These are phyloP conservation scores for Watsonalla binaria DNA, from an alignment of 2,888 invertebrate genomes.

Conservation along the genomic window DNA sequence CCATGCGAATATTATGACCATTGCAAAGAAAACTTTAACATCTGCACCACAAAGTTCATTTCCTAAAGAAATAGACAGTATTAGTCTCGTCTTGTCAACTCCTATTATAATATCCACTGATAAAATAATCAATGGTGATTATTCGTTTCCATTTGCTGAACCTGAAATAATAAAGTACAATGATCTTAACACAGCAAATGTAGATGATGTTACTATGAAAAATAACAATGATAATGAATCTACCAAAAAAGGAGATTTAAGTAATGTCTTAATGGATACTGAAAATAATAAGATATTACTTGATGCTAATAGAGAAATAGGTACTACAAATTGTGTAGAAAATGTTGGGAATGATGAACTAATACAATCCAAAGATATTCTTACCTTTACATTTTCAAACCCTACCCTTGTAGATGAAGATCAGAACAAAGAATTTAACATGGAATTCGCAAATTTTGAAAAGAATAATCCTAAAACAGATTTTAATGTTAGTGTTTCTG, in stretches of 20 bases:
- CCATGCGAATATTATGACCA: conserved; percentile 30
- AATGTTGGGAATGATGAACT: not conserved
- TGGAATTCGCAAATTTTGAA: not conserved
- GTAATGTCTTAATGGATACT: not conserved
- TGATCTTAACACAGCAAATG: not conserved
- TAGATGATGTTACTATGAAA: not conserved
- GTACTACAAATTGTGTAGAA: not conserved
- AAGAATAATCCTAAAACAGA: not conserved
- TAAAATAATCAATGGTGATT: conserved; percentile 17
- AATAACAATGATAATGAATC: not conserved
- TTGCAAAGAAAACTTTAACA: conserved; percentile 20
- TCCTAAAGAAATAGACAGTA: conserved; percentile 2
- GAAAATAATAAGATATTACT: not conserved
- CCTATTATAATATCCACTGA: conserved; percentile 24
- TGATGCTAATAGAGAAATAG: not conserved
- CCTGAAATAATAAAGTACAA: not conserved
- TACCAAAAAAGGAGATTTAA: not conserved
- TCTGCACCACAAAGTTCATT: not conserved
- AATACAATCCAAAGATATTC: not conserved
- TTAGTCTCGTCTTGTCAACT: conserved; percentile 15
- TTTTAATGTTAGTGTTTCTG: conserved; percentile 9
- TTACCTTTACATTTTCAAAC: conserved; percentile 18
- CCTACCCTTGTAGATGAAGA: conserved; percentile 12
- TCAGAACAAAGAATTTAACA: not conserved
- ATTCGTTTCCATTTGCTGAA: conserved; percentile 12